phyloP scores from a whole-genome alignment of 2,113 vertebrate genomes.

The Trichechus manatus region DNA sequence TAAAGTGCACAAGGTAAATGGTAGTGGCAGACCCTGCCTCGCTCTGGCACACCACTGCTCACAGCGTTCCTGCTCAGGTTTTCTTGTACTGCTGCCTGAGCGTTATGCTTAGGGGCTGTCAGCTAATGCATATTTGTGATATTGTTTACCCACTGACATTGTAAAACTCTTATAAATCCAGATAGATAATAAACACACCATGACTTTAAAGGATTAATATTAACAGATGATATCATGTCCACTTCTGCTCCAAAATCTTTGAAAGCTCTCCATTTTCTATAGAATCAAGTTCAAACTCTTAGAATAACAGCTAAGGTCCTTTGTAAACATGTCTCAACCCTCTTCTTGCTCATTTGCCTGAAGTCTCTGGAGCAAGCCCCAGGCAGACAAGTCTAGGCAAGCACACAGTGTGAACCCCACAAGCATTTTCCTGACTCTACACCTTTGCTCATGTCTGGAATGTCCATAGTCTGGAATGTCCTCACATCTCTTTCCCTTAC shows the following conservation, averaged over 20 bases:
- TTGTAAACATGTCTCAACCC: background rate
- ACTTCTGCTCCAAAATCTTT: background rate
- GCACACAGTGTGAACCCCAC: background rate
- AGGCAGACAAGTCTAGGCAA: background rate
- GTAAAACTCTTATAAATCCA: constrained; percentile 81
- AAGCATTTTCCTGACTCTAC: background rate
- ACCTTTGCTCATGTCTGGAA: background rate
- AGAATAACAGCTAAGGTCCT: background rate
- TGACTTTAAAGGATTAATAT: constrained; percentile 10
- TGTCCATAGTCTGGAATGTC: background rate
- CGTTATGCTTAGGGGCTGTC: constrained; percentile 80
- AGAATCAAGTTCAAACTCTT: background rate
- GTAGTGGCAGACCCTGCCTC: constrained; percentile 75
- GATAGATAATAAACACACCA: constrained; percentile 81
- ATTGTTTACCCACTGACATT: constrained; percentile 82
- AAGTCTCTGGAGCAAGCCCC: background rate
- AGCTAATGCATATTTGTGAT: constrained; percentile 71
- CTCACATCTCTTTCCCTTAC: background rate
- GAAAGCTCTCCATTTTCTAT: background rate
- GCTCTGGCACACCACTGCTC: constrained; percentile 64
- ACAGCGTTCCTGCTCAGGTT: constrained; percentile 53
- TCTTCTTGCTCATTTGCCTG: background rate
- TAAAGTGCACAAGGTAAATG: constrained; percentile 77
- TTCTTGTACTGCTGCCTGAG: constrained; percentile 56
- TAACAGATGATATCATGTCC: background rate